These are phyloP conservation scores for Plectrocnemia conspersa DNA, from an alignment of 1,140 invertebrate genomes.

Conservation along the genomic window DNA sequence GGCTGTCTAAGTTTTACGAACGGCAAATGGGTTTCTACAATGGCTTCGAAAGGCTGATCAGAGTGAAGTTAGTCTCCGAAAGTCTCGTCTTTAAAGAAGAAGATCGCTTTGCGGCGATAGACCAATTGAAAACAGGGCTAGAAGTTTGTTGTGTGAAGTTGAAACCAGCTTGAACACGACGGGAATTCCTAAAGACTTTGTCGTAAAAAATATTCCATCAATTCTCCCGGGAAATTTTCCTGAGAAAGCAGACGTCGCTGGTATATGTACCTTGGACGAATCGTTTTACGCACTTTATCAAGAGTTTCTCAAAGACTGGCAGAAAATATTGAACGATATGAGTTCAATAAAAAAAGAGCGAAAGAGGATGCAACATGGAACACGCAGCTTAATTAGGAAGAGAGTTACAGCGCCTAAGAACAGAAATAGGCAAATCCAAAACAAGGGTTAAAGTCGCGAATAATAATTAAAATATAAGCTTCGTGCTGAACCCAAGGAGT, in stretches of 20 bases:
- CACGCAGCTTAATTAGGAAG: too few species aligned
- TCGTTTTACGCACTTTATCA: background rate
- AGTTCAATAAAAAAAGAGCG: constrained; percentile 4
- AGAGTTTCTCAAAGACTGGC: background rate
- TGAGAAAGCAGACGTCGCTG: background rate
- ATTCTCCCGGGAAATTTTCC: background rate
- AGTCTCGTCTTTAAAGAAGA: background rate
- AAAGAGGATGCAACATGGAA: too few species aligned
- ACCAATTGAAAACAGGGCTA: background rate
- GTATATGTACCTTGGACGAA: background rate
- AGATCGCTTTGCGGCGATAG: background rate
- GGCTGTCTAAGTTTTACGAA: constrained; percentile 11
- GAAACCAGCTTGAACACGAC: background rate
- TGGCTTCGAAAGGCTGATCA: constrained; percentile 13
- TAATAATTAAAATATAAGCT: too few species aligned
- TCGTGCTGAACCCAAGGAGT: too few species aligned
- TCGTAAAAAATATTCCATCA: background rate
- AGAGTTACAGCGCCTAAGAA: too few species aligned
- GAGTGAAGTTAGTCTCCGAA: background rate
- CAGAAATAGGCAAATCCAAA: too few species aligned
- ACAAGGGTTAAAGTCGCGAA: too few species aligned
- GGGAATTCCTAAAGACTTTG: background rate
- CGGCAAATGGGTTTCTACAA: background rate
- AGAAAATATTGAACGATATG: background rate
- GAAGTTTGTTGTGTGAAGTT: constrained; percentile 16